Base-by-base conservation (phyloP, 2,888 invertebrate species). In the Bruchidius siliquastri region DNA sequence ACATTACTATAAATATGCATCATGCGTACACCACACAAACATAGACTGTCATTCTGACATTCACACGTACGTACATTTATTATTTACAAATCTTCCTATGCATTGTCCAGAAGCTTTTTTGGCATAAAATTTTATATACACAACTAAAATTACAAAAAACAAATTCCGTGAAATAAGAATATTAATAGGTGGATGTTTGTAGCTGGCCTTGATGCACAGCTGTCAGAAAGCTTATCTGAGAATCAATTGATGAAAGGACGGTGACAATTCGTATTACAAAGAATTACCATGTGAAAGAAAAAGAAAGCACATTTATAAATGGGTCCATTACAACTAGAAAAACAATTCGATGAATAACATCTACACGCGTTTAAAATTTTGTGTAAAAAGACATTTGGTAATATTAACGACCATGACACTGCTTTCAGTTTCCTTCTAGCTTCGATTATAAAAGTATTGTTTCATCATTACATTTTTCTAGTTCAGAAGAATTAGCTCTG, bases 1-100 rank as follows among this genome's bases (percentile, higher is more conserved):
- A 86, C 85, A 87, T 83, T 86, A 86, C 85, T 85, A 87, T 85
- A 84, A 84, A 85, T 87, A 86, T 85, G 85, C 83, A 77, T 79
- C 81, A 78, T 79, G 78, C 84, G 83, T 86, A 85, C 86, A 86
- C 85, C 85, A 84, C 79, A 80, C 78, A 81, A 80, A 80, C 79
- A 78, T 77, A 77, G 74, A 78, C 80, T 78, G 78, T 79, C 79
- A 79, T 75, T 72, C 77, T 74, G 72, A 75, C 79, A 74, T 75
- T 78, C 81, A 77, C 79, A 81, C 80, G 78, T 77, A 81, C 80
- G 77, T 75, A 80, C 85, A 86, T 85, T 82, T 84, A 80, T 77
- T 84, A 84, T 84, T 83, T 83, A 84, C 84, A 84, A 81, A 82
- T 83, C 80, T 82, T 82, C 81, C 82, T 84, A 84, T 83, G 84